These are phyloP conservation scores for Mesodorylaimus sp. DNA, from an alignment of 2,888 invertebrate species.

Conservation along the genomic window DNA sequence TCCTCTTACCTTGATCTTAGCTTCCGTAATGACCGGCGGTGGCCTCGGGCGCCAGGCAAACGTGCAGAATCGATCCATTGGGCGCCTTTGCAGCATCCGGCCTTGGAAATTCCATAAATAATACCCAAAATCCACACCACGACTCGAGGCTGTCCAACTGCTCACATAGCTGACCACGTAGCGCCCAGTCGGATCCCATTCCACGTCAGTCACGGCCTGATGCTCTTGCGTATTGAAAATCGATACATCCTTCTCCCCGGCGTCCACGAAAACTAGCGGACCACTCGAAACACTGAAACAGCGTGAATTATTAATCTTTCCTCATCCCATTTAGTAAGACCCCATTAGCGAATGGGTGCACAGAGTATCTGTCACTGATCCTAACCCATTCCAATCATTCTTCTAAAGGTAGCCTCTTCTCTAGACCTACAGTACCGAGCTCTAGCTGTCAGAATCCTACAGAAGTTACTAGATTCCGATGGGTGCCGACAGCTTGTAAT, in stretches of 20 bases:
- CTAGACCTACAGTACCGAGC: no score
- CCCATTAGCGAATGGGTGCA: no score
- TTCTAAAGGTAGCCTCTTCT: no score
- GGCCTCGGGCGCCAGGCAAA: conserved; percentile 89
- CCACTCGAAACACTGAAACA: conserved; percentile 48
- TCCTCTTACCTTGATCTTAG: not conserved
- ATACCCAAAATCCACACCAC: conserved; percentile 53
- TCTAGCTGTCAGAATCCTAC: no score
- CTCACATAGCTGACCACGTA: conserved; percentile 88
- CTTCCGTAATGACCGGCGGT: conserved; percentile 56
- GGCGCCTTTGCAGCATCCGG: conserved; percentile 52
- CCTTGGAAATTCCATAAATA: conserved; percentile 93
- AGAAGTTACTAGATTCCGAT: no score
- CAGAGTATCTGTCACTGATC: no score
- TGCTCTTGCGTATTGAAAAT: conserved; percentile 86
- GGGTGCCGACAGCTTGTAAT: no score
- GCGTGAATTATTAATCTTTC: not conserved
- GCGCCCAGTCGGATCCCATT: conserved; percentile 98
- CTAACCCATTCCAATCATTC: no score
- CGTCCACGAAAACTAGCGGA: conserved; percentile 80
- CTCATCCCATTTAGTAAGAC: no score
- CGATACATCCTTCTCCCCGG: conserved; percentile 59
- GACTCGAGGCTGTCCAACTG: conserved; percentile 52
- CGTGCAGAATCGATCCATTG: conserved; percentile 79
- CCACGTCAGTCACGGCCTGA: conserved; percentile 75